A percentile compares a stretch with the other conserved stretches of the same genome.
Evolutionary conservation across 2,888 invertebrate species (phyloP).

Genomic region (Celastrina argiolus): DNA sequence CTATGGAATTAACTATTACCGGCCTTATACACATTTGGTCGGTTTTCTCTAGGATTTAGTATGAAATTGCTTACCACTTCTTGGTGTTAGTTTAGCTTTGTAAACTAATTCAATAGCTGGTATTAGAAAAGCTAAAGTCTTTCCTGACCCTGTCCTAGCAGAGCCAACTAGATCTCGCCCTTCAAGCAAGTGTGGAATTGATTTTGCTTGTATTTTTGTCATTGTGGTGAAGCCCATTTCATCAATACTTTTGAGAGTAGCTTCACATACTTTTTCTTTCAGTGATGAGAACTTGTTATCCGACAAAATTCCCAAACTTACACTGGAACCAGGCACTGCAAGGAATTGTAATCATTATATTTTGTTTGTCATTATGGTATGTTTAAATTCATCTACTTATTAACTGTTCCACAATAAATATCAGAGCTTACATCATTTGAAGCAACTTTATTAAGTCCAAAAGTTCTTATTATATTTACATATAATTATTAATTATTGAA

Average conservation of each 20-base stretch:
- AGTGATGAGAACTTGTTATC: conserved; percentile 78
- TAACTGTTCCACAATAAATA: no score
- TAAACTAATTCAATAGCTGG: conserved; percentile 95
- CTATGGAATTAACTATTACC: no score
- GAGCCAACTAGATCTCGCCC: conserved; percentile 96
- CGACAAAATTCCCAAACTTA: conserved; percentile 79
- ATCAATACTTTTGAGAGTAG: conserved; percentile 88
- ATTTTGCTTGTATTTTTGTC: conserved; percentile 96
- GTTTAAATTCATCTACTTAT: no score
- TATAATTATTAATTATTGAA: no score
- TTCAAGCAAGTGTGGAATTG: conserved; percentile 92
- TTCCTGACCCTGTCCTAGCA: conserved; percentile 98
- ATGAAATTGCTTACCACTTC: conserved; percentile 82
- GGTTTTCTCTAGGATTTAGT: no score
- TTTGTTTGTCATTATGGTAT: background rate
- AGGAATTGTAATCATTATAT: conserved; percentile 30
- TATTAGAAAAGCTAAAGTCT: conserved; percentile 96
- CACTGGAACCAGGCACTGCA: conserved; percentile 81
- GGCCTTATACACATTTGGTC: no score
- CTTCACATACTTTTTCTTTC: conserved; percentile 85
- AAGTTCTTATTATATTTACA: no score
- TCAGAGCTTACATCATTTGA: no score
- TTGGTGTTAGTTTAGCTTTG: conserved; percentile 93
- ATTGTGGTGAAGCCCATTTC: conserved; percentile 96
- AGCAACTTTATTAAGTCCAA: no score